Conservation (phyloP, 2,797 vertebrate species). For the Trichosurus vulpecula region DNA sequence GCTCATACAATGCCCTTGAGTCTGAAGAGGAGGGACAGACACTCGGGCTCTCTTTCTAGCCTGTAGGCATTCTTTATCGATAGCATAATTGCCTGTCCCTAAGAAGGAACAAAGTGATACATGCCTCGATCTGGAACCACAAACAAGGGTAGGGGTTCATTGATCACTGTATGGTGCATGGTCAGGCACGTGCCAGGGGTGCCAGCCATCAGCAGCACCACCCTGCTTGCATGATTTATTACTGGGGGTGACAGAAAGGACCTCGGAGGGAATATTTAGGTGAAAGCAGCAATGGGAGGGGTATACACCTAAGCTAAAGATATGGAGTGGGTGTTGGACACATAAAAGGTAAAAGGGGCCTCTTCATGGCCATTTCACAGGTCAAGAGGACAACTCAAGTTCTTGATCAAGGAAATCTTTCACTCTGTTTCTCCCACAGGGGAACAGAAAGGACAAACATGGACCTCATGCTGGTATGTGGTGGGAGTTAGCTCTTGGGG, state of each 20-base stretch:
- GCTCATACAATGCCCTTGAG: background rate
- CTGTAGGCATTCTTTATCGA: background rate
- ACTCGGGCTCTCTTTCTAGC: background rate
- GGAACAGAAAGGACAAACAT: background rate
- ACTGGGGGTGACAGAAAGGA: background rate
- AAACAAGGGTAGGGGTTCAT: background rate
- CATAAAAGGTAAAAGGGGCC: background rate
- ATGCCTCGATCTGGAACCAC: too few relatives aligned
- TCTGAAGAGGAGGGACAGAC: background rate
- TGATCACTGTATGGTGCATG: too few relatives aligned
- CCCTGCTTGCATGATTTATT: background rate
- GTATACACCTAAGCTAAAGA: background rate
- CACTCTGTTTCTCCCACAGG: background rate
- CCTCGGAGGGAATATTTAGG: background rate
- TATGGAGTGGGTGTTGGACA: background rate
- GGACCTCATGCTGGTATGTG: background rate
- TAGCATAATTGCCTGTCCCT: too few relatives aligned
- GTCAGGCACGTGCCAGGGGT: background rate
- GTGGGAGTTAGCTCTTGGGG: background rate
- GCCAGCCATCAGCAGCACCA: too few relatives aligned
- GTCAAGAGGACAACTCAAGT: background rate
- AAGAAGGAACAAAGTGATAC: too few relatives aligned
- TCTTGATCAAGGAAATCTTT: background rate
- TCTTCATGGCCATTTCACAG: background rate
- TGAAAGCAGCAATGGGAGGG: background rate